These are phyloP conservation scores for Beroe forskalii DNA, from an alignment of 37 sponge, comb jelly and placozoan genomes.

Conservation along the genomic window DNA sequence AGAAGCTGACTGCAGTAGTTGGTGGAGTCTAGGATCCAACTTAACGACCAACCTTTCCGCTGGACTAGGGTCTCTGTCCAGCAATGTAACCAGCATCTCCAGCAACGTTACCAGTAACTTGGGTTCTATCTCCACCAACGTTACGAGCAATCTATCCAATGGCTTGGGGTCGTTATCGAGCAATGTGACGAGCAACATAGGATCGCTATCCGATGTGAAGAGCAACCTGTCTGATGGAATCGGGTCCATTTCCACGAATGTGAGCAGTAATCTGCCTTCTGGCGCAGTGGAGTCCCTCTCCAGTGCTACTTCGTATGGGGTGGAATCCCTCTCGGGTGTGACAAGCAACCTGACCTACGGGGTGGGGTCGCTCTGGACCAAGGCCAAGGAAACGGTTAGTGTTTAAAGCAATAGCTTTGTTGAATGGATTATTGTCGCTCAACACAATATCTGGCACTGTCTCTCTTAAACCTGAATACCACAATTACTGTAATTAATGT, in stretches of 20 bases:
- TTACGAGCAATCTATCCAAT: not conserved
- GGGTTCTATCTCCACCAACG: not conserved
- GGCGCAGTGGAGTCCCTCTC: not conserved
- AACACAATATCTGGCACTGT: no score
- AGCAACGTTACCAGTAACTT: not conserved
- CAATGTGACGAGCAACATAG: not conserved
- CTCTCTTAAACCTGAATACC: no score
- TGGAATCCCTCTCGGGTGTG: not conserved
- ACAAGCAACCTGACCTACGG: not conserved
- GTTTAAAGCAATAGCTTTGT: no score
- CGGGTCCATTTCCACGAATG: not conserved
- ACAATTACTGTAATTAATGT: no score
- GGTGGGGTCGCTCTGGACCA: conserved; percentile 50
- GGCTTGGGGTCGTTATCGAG: not conserved
- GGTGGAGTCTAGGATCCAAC: conserved; percentile 35
- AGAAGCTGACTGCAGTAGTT: not conserved
- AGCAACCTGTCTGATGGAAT: not conserved
- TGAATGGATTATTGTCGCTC: no score
- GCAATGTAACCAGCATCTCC: not conserved
- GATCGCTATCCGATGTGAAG: not conserved
- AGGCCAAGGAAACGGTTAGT: conserved; percentile 61
- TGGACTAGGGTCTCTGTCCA: not conserved
- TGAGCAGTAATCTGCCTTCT: not conserved
- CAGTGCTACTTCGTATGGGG: no score
- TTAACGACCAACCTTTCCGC: not conserved